A percentile compares a stretch with the other conserved stretches of the same genome.
These are phyloP conservation scores for Oreonectes daqikongensis DNA, from an alignment of 2,797 vertebrate genomes.

Conservation along the genomic window DNA sequence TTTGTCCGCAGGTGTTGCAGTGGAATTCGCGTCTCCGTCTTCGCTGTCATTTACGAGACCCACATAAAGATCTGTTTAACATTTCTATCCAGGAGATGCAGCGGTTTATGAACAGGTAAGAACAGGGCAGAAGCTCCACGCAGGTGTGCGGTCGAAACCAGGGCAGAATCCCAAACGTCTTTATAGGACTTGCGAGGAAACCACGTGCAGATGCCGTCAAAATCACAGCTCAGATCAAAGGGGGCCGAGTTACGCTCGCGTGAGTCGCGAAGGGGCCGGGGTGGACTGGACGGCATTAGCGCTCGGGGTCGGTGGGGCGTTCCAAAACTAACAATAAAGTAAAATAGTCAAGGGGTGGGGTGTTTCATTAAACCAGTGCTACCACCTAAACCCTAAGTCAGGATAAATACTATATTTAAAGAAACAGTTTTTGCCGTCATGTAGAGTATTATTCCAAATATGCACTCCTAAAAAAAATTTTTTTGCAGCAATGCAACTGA, in stretches of 20 bases:
- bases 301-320: constrained; percentile 4
- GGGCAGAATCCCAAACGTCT: not conserved
- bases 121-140: constrained; percentile 25
- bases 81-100: constrained; percentile 26
- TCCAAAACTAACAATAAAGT: constrained; percentile 44
- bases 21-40: constrained; percentile 20
- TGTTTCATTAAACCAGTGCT: constrained; percentile 27
- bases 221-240: constrained; percentile 52
- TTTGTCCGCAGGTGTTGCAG: constrained; percentile 25
- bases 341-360: constrained; percentile 20
- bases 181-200: constrained; percentile 13
- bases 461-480: not conserved
- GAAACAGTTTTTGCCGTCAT: not conserved
- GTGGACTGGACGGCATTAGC: constrained; percentile 42
- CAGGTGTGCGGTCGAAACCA: constrained; percentile 49
- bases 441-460: not conserved
- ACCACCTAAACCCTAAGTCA: constrained; percentile 16
- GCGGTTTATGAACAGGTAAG: constrained; percentile 38
- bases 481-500: too few relatives aligned
- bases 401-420: constrained; percentile 6
- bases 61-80: constrained; percentile 34
- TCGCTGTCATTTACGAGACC: constrained; percentile 31
- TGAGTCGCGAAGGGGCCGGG: constrained; percentile 29
- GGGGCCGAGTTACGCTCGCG: constrained; percentile 25
- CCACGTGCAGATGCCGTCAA: constrained; percentile 45